Evolutionary conservation across 2,113 vertebrate genomes (phyloP).

Genomic region (Bujurquina vittata): DNA sequence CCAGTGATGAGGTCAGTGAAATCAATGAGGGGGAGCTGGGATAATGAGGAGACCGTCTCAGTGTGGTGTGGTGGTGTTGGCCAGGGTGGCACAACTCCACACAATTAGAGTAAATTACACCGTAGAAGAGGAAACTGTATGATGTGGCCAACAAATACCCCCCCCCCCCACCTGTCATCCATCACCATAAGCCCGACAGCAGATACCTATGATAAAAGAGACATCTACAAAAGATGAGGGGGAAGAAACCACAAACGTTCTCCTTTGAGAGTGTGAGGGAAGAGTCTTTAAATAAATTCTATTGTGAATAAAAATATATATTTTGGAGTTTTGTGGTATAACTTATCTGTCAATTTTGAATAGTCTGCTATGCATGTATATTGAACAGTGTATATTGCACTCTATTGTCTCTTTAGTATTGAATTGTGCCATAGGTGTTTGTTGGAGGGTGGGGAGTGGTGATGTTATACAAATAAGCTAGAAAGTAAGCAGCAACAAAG

Average conservation of each 20-base stretch:
- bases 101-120: conserved; percentile 63
- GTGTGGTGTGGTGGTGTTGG: background rate
- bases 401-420: background rate
- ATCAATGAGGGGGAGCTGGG: conserved; percentile 71
- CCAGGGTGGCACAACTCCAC: conserved; percentile 6
- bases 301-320: background rate
- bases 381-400: background rate
- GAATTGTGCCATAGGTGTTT: background rate
- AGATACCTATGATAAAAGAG: conserved; percentile 6
- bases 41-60: conserved; percentile 65
- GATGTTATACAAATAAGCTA: conserved; percentile 16
- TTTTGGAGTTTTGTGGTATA: background rate
- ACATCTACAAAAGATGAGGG: background rate
- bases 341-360: background rate
- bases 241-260: background rate
- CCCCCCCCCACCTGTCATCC: background rate
- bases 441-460: background rate
- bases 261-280: background rate
- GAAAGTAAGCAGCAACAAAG: background rate
- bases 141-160: conserved; percentile 12
- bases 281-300: background rate
- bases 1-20: conserved; percentile 68
- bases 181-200: conserved; percentile 34
- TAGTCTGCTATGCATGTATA: background rate
- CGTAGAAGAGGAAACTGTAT: conserved; percentile 13